Evolutionary conservation across 2,113 vertebrate species (phyloP), one percentile per base, ranked within the genome.

Genomic region (Neoarius graeffei): DNA sequence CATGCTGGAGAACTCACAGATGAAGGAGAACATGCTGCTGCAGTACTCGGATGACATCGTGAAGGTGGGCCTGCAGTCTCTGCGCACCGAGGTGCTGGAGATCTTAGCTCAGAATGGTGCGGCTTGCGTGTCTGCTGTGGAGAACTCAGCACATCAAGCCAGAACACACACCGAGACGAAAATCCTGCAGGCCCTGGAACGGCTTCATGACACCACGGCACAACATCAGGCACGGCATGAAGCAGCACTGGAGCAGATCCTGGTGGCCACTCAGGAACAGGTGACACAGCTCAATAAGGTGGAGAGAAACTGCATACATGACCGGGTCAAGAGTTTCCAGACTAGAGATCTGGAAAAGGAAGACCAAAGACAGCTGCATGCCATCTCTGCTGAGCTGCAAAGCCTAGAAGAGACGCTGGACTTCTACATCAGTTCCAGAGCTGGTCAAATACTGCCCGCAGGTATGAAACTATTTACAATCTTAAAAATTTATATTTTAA

Each of bases 1-100:
- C 81, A 98, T 98, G 98, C 93, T 99, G 85, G 98, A 99, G 95
- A 96, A 99, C 95, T 98, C 97, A 0, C 97, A 99, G 94, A 99
- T 99, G 98, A 96, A 96, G 82, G 96, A 99, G 94, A 96, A 96
- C 93, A 97, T 97, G 96, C 92, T 99, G 93, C 95, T 99, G 89
- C 96, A 99, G 92, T 95, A 96, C 0, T 83, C 96, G 0, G 96
- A 98, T 0, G 96, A 96, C 88, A 90, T 97, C 7, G 93, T 97
- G 83, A 96, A 95, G 80, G 92, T 94, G 80, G 97, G 99, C 91
- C 93, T 98, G 92, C 96, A 94, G 88, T 91, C 91, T 0, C 90
- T 99, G 89, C 95, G 93, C 6, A 93, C 85, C 0, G 97, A 98
- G 92, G 93, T 99, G 91, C 92, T 95, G 88, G 96, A 96, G 93